Base-by-base conservation (phyloP, 2,888 invertebrate genomes). In the Orthonevra nobilis region DNA sequence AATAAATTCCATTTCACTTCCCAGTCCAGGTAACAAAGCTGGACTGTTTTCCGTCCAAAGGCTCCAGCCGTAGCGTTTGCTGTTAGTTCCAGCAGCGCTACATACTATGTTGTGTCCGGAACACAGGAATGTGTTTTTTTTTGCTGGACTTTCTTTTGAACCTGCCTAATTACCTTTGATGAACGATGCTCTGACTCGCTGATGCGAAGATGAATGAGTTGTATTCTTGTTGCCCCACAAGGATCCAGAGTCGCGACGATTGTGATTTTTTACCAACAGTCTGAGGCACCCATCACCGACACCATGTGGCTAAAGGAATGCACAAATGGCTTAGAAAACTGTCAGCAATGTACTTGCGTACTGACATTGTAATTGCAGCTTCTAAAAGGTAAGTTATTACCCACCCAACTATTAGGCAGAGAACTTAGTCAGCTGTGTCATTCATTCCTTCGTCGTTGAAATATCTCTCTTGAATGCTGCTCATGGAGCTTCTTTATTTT, bases 321-420 rank as follows among this genome's bases (percentile, higher is more conserved):
- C 60, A 38, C 60, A 60, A 79, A 79, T 79, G 73, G 79, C 73
- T 54, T 79, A 66, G 79, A 79, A 79, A 72, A 73, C 73, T 73
- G 54, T 42, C 52, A 60, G 52, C 58, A 32, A 63, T 42, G 58
- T 46, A 23, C 26, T 44, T 63, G 36, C 30, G n/a, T 40, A 48
- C 32, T 61, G 38, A 34, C 30, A 42, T 40, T 63, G 63, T 38
- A 60, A 44, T 54, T 61, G 54, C 52, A 17, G 40, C 14, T 19
- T 30, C 23, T 40, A 26, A 40, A 4, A 30, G 50, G 58, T 77
- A 50, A 70, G 26, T 77, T 52, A 77, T 60, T 77, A 58, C 46
- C 38, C 32, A 44, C 23, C 15, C 15, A 44, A 36, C 34, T 15
- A 34, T 50, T 50, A 40, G 7, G 46, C 15, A 14, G 19, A 7